phyloP scores from a whole-genome alignment of 2,113 vertebrate species.

The Eolophus roseicapilla region DNA sequence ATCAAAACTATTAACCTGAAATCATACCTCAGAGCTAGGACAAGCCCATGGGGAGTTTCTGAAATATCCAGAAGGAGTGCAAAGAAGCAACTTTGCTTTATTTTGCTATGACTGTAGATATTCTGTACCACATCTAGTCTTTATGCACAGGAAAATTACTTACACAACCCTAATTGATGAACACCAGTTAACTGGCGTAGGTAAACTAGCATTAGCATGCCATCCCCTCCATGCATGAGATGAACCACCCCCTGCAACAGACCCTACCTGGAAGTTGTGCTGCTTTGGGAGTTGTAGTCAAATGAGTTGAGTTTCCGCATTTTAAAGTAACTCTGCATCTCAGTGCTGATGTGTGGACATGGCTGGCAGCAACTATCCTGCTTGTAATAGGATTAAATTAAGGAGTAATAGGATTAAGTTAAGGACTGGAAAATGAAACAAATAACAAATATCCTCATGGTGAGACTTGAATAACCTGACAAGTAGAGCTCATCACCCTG shows the following conservation, averaged over 20 bases:
- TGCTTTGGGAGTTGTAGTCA: not conserved
- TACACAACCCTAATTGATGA: not conserved
- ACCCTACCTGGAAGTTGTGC: not conserved
- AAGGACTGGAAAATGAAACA: not conserved
- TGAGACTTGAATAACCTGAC: not conserved
- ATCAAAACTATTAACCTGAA: not conserved
- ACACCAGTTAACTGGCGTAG: not conserved
- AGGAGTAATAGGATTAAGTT: constrained; percentile 24
- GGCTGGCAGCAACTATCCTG: not conserved
- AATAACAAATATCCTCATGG: not conserved
- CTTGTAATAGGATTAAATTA: constrained; percentile 17
- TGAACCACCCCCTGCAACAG: not conserved
- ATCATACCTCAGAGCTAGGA: not conserved
- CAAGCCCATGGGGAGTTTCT: not conserved
- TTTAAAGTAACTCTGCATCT: not conserved
- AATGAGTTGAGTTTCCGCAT: not conserved
- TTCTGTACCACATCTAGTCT: not conserved
- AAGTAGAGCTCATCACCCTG: constrained; percentile 12
- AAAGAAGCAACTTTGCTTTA: not conserved
- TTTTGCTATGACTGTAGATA: not conserved
- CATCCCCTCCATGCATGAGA: not conserved
- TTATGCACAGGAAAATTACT: not conserved
- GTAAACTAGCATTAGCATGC: not conserved
- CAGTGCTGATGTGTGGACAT: not conserved
- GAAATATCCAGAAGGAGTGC: not conserved